These are phyloP conservation scores for Galleria mellonella DNA, from an alignment of 1,140 invertebrate genomes.

Conservation along the genomic window DNA sequence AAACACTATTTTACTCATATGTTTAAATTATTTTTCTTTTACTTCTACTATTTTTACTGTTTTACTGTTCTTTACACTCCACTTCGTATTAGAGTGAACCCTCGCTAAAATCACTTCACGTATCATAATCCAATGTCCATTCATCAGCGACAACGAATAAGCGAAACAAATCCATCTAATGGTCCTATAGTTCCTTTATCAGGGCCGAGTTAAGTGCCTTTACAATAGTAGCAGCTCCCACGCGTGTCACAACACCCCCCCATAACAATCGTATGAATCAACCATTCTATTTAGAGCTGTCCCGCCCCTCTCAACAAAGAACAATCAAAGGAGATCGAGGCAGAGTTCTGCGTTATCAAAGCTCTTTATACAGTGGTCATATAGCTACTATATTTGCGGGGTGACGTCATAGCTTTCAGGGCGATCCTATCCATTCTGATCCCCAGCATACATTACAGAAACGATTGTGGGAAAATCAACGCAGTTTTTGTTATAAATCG, in stretches of 20 bases:
- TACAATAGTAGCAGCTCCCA: constrained; percentile 65
- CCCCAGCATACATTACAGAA: constrained; percentile 51
- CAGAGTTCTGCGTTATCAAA: constrained; percentile 7
- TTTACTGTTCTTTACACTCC: too few relatives aligned
- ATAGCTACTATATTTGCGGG: constrained; percentile 15
- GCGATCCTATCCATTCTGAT: constrained; percentile 58
- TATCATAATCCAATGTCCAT: constrained; percentile 69
- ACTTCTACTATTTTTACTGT: too few relatives aligned
- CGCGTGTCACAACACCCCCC: constrained; percentile 67
- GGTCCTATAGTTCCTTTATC: constrained; percentile 69
- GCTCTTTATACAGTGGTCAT: constrained; percentile 34
- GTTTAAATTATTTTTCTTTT: too few relatives aligned
- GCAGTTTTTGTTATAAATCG: constrained; percentile 65
- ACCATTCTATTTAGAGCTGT: constrained; percentile 31
- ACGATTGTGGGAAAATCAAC: constrained; percentile 68
- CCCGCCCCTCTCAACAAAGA: background rate
- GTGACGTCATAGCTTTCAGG: constrained; percentile 42
- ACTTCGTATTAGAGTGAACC: background rate
- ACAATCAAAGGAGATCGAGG: background rate
- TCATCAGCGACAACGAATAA: constrained; percentile 62
- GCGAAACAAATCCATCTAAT: constrained; percentile 70
- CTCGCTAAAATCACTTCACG: constrained; percentile 42
- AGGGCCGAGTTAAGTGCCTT: constrained; percentile 61
- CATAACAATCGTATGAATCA: constrained; percentile 12
- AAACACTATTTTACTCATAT: too few relatives aligned